A percentile compares a stretch with the other conserved stretches of the same genome.
Evolutionary conservation across 2,797 vertebrate genomes (phyloP).

Genomic region (Paguma larvata): DNA sequence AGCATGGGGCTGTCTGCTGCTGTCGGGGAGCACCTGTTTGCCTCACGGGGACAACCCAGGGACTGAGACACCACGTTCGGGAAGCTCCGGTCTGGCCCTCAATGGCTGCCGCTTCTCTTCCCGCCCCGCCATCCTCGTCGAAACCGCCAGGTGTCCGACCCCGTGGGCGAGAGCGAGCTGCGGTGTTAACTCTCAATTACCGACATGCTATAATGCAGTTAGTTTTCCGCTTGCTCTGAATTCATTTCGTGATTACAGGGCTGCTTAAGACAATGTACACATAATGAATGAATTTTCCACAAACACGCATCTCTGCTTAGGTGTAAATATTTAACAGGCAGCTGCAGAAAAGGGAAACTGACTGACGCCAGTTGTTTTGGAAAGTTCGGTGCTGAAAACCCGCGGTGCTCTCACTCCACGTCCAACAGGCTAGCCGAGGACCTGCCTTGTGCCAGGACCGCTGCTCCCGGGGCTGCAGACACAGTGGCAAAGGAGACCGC

Average conservation of each 20-base stretch:
- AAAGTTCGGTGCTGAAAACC: neutral
- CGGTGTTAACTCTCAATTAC: neutral
- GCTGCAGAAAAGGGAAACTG: neutral
- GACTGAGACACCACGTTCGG: accelerated
- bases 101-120: accelerated
- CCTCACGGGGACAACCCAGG: neutral
- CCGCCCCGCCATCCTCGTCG: neutral
- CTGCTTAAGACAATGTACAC: neutral
- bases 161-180: neutral
- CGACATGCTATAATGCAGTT: neutral
- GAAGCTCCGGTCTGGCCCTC: neutral
- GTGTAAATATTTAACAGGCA: neutral
- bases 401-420: accelerated
- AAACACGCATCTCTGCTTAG: neutral
- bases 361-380: neutral
- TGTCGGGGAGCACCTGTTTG: neutral
- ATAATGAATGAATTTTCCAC: neutral
- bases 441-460: accelerated
- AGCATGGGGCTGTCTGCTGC: accelerated
- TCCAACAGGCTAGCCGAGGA: accelerated
- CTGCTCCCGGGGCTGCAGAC: too few species aligned
- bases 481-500: too few species aligned
- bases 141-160: neutral
- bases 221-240: neutral
- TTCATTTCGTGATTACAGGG: neutral